Conservation (phyloP, 2,797 vertebrate genomes). For the Danio albolineatus region DNA sequence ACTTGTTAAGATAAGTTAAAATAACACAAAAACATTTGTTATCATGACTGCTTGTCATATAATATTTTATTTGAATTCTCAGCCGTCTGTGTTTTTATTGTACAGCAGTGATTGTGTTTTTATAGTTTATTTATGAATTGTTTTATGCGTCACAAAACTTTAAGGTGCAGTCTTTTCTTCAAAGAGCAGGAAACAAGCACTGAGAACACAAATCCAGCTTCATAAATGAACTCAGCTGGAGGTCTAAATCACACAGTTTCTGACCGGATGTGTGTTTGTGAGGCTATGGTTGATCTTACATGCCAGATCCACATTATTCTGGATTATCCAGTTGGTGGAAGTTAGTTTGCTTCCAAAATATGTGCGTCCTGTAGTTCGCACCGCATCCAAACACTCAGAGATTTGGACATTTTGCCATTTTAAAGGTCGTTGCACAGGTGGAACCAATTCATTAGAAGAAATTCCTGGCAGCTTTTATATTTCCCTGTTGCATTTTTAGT, state of each 20-base stretch:
- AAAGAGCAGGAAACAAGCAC: slow-evolving; percentile 43
- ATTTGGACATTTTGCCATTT: neutral
- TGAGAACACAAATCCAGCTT: slow-evolving; percentile 13
- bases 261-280: neutral
- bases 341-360: neutral
- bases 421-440: neutral
- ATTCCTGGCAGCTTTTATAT: slow-evolving; percentile 4
- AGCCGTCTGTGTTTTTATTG: neutral
- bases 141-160: neutral
- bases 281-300: neutral
- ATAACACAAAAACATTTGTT: no score
- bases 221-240: slow-evolving; percentile 17
- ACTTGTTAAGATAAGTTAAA: no score
- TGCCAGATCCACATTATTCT: neutral
- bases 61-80: no score
- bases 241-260: neutral
- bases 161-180: slow-evolving; percentile 27
- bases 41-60: no score
- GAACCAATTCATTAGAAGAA: slow-evolving; percentile 6
- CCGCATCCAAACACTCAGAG: neutral
- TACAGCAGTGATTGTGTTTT: slow-evolving; percentile 12
- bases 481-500: neutral
- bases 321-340: neutral
- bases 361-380: neutral
- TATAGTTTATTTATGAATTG: neutral